Conservation (phyloP, 2,113 vertebrate species). For the Pteruthius melanotis region DNA sequence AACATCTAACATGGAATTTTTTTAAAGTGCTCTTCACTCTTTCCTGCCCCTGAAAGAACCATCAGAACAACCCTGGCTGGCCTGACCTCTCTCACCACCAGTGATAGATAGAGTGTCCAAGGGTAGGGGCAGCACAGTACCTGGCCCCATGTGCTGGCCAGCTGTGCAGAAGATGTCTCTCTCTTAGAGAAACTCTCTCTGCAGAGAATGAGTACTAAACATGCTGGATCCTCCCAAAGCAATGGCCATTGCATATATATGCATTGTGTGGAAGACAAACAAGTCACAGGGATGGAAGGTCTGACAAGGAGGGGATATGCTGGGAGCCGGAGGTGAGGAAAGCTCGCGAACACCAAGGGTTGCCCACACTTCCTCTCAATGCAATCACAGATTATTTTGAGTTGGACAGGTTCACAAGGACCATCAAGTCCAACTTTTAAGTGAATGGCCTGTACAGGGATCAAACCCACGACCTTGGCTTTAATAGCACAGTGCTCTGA, state of each 20-base stretch:
- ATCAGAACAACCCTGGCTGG: accelerated
- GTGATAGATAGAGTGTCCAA: neutral
- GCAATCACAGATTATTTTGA: neutral
- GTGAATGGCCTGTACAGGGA: neutral
- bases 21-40: neutral
- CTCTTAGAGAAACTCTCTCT: neutral
- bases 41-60: too few species aligned
- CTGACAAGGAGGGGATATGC: neutral
- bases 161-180: neutral
- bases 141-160: neutral
- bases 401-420: neutral
- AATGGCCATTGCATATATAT: neutral
- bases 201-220: neutral
- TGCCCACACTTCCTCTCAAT: neutral
- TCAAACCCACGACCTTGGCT: accelerated
- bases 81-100: neutral
- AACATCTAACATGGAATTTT: neutral
- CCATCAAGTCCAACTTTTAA: accelerated
- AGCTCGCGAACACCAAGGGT: neutral
- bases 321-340: neutral
- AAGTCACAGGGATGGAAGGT: accelerated
- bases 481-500: neutral
- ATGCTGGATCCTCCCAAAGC: neutral
- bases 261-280: neutral
- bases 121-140: neutral